These are phyloP conservation scores for Orgyia antiqua DNA, from an alignment of 2,888 invertebrate species.

Conservation along the genomic window DNA sequence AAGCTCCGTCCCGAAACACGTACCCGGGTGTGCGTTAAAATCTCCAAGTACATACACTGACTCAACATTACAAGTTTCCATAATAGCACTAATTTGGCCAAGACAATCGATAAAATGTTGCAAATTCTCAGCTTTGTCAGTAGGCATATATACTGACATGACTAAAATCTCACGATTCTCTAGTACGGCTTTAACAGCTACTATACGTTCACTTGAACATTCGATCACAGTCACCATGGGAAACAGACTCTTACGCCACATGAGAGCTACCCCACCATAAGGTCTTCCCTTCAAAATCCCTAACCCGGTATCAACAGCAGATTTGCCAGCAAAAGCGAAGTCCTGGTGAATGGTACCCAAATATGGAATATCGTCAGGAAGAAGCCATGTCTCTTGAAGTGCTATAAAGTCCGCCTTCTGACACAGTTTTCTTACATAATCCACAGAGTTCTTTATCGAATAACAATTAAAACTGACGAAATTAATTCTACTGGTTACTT, in stretches of 20 bases:
- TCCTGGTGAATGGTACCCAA: background rate
- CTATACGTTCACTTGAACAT: background rate
- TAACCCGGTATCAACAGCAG: background rate
- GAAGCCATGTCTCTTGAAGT: background rate
- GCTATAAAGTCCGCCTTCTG: background rate
- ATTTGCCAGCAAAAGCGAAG: background rate
- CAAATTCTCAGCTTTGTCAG: background rate
- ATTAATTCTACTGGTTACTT: background rate
- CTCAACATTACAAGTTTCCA: background rate
- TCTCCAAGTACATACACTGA: background rate
- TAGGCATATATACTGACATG: background rate
- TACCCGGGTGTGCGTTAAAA: background rate
- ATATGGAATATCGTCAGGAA: background rate
- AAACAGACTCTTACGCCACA: constrained; percentile 1
- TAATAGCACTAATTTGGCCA: background rate
- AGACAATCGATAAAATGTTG: background rate
- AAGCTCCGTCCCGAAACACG: background rate
- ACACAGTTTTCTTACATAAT: background rate
- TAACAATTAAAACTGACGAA: constrained; percentile 1
- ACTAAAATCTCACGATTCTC: background rate
- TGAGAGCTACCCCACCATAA: background rate
- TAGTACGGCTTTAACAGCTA: background rate
- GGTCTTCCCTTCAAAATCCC: background rate
- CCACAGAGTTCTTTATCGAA: background rate
- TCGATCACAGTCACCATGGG: background rate